These are phyloP conservation scores for Casuarius casuarius DNA, from an alignment of 2,113 vertebrate genomes.

Conservation along the genomic window DNA sequence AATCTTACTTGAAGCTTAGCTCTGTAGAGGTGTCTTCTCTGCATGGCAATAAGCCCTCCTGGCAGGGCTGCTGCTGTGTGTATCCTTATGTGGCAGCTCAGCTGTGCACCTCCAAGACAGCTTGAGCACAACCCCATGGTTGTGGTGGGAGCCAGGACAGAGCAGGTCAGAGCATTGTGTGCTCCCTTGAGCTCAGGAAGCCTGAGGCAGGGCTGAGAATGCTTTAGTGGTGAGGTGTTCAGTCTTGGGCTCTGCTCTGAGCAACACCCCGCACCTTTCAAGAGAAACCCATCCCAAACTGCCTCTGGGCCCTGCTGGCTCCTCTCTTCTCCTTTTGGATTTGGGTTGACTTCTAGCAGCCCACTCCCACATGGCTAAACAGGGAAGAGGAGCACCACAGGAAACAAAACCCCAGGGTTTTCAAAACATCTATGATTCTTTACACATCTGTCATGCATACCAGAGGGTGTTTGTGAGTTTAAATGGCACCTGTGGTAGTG, in stretches of 20 bases:
- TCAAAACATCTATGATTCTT: neutral
- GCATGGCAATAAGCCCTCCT: neutral
- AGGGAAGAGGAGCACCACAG: neutral
- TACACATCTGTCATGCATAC: accelerated
- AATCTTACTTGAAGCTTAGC: constrained; percentile 3
- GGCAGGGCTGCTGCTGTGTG: neutral
- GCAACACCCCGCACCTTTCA: neutral
- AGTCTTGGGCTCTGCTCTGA: neutral
- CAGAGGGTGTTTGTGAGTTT: neutral
- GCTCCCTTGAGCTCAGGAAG: neutral
- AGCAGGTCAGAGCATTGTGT: neutral
- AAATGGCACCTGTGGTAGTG: neutral
- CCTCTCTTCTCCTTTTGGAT: neutral
- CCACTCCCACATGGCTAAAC: neutral
- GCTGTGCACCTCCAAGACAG: neutral
- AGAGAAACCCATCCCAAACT: neutral
- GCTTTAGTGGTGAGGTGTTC: neutral
- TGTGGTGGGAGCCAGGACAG: neutral
- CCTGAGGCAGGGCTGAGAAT: neutral
- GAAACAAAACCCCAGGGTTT: neutral
- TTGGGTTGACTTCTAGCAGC: neutral
- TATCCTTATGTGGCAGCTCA: neutral
- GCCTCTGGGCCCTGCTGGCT: neutral
- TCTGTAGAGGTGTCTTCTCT: neutral
- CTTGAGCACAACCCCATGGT: neutral